A percentile compares a stretch with the other conserved stretches of the same genome.
These are phyloP conservation scores for Tachuris rubrigastra DNA, from an alignment of 2,113 vertebrate species.

Conservation along the genomic window DNA sequence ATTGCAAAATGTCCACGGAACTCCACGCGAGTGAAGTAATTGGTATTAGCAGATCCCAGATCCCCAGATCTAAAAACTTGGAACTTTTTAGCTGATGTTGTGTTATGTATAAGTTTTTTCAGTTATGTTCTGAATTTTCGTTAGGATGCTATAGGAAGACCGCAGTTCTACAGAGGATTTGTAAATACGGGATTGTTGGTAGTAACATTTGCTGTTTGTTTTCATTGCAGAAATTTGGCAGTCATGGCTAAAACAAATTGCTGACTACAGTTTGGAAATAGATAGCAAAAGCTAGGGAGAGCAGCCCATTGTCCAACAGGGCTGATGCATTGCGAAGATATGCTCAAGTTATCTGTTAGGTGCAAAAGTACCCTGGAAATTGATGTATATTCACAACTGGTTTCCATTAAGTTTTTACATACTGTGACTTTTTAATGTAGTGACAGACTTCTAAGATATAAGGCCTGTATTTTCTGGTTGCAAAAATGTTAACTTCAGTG, in stretches of 20 bases:
- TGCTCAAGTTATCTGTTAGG: not conserved
- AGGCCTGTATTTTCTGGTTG: conserved; percentile 25
- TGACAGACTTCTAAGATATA: not conserved
- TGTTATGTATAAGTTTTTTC: not conserved
- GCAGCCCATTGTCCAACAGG: not conserved
- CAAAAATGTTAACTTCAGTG: conserved; percentile 59
- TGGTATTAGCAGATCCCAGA: not conserved
- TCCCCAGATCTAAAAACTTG: not conserved
- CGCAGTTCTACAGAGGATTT: not conserved
- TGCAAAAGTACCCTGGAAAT: not conserved
- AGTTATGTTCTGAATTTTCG: not conserved
- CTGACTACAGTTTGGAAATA: not conserved
- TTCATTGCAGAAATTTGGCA: not conserved
- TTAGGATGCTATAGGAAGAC: not conserved
- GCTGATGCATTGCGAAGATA: not conserved
- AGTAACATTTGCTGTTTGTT: not conserved
- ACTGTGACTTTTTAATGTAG: conserved; percentile 28
- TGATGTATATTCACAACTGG: not conserved
- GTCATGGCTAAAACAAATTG: not conserved
- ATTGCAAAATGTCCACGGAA: not conserved
- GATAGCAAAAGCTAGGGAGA: not conserved
- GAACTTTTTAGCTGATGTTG: not conserved
- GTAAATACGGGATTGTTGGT: not conserved
- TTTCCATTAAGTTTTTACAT: conserved; percentile 4
- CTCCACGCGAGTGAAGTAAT: not conserved